A percentile compares a stretch with the other conserved stretches of the same genome.
phyloP scores from a whole-genome alignment of 1,140 invertebrate genomes.

The Drosophila nasuta region DNA sequence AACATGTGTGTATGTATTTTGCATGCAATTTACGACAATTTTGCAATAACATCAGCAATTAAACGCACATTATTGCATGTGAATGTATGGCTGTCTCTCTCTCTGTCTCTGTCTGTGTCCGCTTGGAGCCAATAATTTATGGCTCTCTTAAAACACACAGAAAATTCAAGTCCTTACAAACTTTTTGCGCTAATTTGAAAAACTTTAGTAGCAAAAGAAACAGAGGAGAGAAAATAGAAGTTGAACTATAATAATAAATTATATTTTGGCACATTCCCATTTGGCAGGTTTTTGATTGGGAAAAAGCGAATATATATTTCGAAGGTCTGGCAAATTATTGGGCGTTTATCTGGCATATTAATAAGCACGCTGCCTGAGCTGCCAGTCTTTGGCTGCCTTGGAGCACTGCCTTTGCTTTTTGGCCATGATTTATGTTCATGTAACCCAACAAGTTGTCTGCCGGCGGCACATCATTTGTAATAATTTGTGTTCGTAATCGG shows the following conservation, averaged over 20 bases:
- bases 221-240: neutral
- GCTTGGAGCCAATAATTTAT: conserved; percentile 19
- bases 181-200: conserved; percentile 15
- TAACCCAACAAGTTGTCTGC: conserved; percentile 47
- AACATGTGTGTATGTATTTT: conserved; percentile 25
- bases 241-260: conserved; percentile 16
- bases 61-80: conserved; percentile 19
- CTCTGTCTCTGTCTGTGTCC: neutral
- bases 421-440: conserved; percentile 69
- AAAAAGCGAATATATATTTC: conserved; percentile 25
- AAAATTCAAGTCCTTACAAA: conserved; percentile 23
- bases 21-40: conserved; percentile 60
- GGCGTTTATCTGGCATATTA: conserved; percentile 72
- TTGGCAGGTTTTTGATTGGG: conserved; percentile 14
- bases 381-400: neutral
- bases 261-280: conserved; percentile 28
- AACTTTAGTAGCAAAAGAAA: neutral
- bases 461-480: conserved; percentile 73
- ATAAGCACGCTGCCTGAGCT: conserved; percentile 32
- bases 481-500: conserved; percentile 71
- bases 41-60: conserved; percentile 63
- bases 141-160: neutral
- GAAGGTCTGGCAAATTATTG: conserved; percentile 61
- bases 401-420: conserved; percentile 5
- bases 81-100: too few species aligned